Percentiles rank a stretch among this genome's conserved stretches.
These are phyloP conservation scores for Rhinophrynus dorsalis DNA, from an alignment of 2,797 vertebrate genomes.

Conservation along the genomic window DNA sequence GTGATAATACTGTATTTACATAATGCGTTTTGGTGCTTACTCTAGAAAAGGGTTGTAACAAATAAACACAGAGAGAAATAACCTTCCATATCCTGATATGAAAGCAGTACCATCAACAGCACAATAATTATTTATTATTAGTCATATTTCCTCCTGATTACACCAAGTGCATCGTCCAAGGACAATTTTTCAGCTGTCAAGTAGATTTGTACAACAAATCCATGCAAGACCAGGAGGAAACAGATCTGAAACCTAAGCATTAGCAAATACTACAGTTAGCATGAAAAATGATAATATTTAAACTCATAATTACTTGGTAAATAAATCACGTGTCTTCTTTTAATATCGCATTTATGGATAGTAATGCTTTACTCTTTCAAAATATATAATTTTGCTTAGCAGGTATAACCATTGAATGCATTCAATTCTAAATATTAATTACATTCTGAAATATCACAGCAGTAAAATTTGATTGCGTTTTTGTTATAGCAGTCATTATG, in stretches of 20 bases:
- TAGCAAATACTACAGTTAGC: conserved; percentile 59
- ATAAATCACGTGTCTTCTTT: conserved; percentile 1
- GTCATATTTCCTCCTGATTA: conserved; percentile 48
- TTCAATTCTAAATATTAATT: conserved; percentile 24
- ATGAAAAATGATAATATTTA: conserved; percentile 55
- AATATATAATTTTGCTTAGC: background rate
- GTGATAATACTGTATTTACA: background rate
- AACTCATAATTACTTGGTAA: conserved; percentile 2
- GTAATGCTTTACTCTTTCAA: background rate
- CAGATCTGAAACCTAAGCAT: conserved; percentile 59
- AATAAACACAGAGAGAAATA: background rate
- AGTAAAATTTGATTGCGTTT: conserved; percentile 21
- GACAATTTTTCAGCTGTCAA: conserved; percentile 57
- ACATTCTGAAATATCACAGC: background rate
- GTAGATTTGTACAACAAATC: conserved; percentile 62
- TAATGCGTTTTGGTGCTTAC: background rate
- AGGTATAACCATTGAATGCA: background rate
- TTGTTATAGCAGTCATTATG: conserved; percentile 10
- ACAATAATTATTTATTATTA: conserved; percentile 31
- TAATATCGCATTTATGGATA: conserved; percentile 1
- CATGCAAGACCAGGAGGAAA: conserved; percentile 58
- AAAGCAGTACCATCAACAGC: background rate
- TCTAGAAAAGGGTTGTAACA: background rate
- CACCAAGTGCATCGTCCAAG: conserved; percentile 57
- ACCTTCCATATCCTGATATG: background rate